phyloP scores from a whole-genome alignment of 2,113 vertebrate species.

The Heteronetta atricapilla region DNA sequence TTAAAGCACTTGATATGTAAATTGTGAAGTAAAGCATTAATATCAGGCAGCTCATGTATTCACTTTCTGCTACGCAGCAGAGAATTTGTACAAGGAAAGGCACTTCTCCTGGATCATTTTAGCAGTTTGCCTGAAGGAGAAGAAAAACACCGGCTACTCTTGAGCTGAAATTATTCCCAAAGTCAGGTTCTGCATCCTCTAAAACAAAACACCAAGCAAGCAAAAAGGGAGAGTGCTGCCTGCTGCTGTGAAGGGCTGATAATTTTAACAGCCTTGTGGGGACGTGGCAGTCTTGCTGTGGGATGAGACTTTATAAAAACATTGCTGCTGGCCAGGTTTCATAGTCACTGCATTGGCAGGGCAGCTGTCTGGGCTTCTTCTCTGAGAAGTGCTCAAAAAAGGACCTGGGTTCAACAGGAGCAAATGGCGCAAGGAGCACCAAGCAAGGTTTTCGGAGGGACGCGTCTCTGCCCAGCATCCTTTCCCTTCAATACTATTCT shows the following conservation, averaged over 20 bases:
- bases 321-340: neutral
- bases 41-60: neutral
- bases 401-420: no score
- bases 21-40: conserved; percentile 40
- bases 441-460: no score
- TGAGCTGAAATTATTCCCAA: neutral
- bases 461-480: no score
- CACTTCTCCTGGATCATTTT: neutral
- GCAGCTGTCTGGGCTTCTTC: no score
- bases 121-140: neutral
- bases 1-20: conserved; percentile 62
- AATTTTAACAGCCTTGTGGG: rapidly evolving
- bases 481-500: no score
- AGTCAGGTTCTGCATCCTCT: neutral
- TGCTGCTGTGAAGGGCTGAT: neutral
- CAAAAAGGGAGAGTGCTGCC: neutral
- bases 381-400: no score
- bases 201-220: neutral
- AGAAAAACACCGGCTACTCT: neutral
- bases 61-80: neutral
- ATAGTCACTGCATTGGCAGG: neutral
- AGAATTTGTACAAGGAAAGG: conserved; percentile 3
- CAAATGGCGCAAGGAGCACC: no score
- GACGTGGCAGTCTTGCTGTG: neutral
- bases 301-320: neutral